Percentiles rank a stretch among this genome's conserved stretches.
Evolutionary conservation across 2,113 vertebrate species (phyloP).

Genomic region (Callocephalon fimbriatum): DNA sequence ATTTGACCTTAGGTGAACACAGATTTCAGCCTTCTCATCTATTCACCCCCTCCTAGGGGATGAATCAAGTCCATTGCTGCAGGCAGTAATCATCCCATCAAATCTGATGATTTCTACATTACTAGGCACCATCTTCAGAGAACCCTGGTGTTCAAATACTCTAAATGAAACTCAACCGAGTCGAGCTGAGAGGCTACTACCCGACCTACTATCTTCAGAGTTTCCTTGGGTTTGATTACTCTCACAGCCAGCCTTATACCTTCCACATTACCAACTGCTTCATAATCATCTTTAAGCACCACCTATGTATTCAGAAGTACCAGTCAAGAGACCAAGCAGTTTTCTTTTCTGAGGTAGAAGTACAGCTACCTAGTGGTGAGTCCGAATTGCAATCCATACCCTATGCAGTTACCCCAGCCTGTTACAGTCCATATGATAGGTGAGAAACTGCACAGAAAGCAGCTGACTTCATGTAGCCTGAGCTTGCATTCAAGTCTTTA

Average conservation of each 20-base stretch:
- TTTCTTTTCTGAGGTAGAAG: not conserved
- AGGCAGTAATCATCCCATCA: not conserved
- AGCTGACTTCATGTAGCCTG: not conserved
- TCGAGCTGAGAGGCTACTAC: not conserved
- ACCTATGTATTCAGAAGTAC: not conserved
- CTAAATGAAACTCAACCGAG: not conserved
- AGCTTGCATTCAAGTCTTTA: not conserved
- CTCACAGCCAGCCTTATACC: not conserved
- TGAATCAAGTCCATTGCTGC: not conserved
- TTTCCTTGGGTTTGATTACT: not conserved
- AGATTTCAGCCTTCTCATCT: not conserved
- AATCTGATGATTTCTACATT: not conserved
- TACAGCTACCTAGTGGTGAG: not conserved
- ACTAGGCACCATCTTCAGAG: not conserved
- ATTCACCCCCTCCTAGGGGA: not conserved
- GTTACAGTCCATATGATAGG: not conserved
- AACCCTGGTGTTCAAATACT: not conserved
- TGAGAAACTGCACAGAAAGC: not conserved
- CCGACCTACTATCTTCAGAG: not conserved
- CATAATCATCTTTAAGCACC: not conserved
- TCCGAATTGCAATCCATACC: not conserved
- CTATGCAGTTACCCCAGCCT: not conserved
- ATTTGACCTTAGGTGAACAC: not conserved
- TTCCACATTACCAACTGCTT: not conserved
- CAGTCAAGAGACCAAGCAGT: not conserved